Percentiles rank a stretch among this genome's conserved stretches.
Conservation (phyloP, 2,888 invertebrate species). For the Corythucha ciliata region DNA sequence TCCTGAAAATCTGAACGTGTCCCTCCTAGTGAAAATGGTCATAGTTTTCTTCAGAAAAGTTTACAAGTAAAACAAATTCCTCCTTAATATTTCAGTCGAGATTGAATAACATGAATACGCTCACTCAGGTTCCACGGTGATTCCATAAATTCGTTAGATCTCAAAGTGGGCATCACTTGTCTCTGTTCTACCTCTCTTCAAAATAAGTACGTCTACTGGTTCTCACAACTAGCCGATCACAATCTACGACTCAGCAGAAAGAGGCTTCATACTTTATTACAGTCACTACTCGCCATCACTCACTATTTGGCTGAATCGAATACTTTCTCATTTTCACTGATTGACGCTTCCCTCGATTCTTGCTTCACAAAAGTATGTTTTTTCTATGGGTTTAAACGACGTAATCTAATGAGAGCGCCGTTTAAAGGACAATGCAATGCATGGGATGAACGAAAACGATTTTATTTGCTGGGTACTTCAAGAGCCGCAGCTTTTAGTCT, state of each 20-base stretch:
- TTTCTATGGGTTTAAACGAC: not conserved
- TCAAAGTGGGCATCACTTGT: conserved; percentile 57
- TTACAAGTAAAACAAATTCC: conserved; percentile 18
- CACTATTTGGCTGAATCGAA: conserved; percentile 54
- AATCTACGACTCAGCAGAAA: conserved; percentile 62
- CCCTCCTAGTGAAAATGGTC: not conserved
- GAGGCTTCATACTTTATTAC: conserved; percentile 52
- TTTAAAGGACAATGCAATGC: conserved; percentile 46
- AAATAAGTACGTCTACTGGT: conserved; percentile 57
- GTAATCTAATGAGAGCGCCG: not conserved
- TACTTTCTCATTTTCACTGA: conserved; percentile 52
- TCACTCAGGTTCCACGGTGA: too few species aligned
- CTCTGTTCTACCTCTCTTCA: conserved; percentile 55
- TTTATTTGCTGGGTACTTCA: conserved; percentile 62
- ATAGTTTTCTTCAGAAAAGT: conserved; percentile 2
- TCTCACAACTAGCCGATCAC: conserved; percentile 62
- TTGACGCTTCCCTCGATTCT: conserved; percentile 57
- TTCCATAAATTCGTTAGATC: too few species aligned
- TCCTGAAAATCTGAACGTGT: conserved; percentile 6
- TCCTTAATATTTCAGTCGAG: too few species aligned
- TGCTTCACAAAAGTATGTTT: conserved; percentile 58
- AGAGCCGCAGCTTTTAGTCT: conserved; percentile 52
- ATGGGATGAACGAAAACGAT: conserved; percentile 55
- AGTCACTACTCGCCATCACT: conserved; percentile 52
- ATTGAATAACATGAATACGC: too few species aligned